Evolutionary conservation across 2,888 invertebrate species (phyloP), one percentile per base, ranked within the genome.

Genomic region (Caenorhabditis panamensis): DNA sequence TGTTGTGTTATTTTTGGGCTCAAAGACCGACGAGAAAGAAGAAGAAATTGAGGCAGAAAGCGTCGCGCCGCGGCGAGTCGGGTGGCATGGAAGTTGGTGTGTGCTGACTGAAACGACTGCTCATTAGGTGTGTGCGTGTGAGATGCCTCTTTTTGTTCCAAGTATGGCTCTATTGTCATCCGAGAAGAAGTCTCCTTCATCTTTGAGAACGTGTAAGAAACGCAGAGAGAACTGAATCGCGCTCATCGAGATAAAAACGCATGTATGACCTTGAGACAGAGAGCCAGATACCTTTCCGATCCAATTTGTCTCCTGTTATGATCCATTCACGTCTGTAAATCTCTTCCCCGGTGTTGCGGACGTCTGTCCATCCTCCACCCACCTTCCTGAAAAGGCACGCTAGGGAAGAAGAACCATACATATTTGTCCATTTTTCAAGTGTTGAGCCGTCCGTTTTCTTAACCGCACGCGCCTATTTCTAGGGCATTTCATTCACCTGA

Each of bases 391-490:
- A n/a, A 58, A 56, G 56, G 66, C 66, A 66, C 66, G 66, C 8
- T n/a, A 47, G 47, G 47, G 31, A 31, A 36, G 49, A 62, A 24
- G 58, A 51, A 61, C 36, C 53, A 41, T 22, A 26, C 28, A 54
- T 41, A 22, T 56, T 62, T 71, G 44, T 71, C 63, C 56, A 41
- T 44, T 63, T 24, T 64, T 28, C n/a, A 18, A 44, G 31, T 36
- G 37, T 22, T 56, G 72, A 71, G 71, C 71, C 71, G 71, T 71
- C 71, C 71, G 71, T 71, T 49, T 73, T 58, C 63, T 78, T 78
- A 78, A 78, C 78, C 64, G 78, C 78, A 78, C 78, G 71, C 78
- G 78, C 78, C 71, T 75, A 66, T 64, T 28, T 24, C 28, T 36
- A 36, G 54, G 41, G 44, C 26, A 37, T 47, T 47, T 24, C 18